phyloP scores from a whole-genome alignment of 2,797 vertebrate genomes.

The Tangara arthus region DNA sequence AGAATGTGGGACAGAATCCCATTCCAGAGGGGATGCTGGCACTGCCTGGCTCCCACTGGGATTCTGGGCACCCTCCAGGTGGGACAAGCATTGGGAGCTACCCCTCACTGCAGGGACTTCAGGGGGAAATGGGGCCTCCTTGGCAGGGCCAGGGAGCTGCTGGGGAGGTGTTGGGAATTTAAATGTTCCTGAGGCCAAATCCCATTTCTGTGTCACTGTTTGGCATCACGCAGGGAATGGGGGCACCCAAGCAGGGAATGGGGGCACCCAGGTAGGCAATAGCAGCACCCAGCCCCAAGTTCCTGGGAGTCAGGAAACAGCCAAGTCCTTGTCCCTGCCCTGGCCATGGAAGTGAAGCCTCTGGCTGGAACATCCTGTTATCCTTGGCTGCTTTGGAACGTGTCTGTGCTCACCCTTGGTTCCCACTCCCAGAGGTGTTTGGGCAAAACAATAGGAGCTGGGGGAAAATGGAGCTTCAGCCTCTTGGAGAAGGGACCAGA shows the following conservation, averaged over 20 bases:
- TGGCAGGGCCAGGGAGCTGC: neutral
- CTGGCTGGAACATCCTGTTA: rapidly evolving
- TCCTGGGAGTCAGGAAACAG: neutral
- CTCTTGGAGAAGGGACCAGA: neutral
- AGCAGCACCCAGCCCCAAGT: neutral
- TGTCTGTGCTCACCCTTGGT: neutral
- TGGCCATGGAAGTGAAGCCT: neutral
- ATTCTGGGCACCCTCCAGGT: neutral
- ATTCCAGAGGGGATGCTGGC: rapidly evolving
- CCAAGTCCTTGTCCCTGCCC: neutral
- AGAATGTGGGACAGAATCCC: neutral
- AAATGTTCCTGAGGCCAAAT: neutral
- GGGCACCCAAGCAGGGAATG: neutral
- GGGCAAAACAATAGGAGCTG: neutral
- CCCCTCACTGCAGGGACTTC: neutral
- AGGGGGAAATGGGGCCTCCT: rapidly evolving
- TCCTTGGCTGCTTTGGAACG: neutral
- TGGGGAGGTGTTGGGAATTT: neutral
- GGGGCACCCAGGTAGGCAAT: neutral
- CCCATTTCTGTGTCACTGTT: neutral
- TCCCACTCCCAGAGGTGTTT: neutral
- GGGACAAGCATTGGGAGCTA: rapidly evolving
- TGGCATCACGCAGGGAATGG: rapidly evolving
- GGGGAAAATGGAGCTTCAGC: neutral
- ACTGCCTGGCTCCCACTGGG: neutral